These are phyloP conservation scores for Heliconius nattereri DNA, from an alignment of 1,140 invertebrate genomes.

Conservation along the genomic window DNA sequence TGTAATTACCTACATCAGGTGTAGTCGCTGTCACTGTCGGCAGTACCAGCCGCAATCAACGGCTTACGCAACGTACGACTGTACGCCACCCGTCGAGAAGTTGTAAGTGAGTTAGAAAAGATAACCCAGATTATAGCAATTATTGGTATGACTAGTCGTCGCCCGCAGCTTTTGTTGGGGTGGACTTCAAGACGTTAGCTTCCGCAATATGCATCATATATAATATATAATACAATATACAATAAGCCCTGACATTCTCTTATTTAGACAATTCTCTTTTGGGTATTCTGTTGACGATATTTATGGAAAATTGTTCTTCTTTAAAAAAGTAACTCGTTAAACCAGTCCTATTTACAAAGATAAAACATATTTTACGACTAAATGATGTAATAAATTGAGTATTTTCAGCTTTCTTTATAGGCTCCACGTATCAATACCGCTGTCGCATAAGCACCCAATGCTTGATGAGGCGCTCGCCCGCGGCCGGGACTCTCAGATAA, in stretches of 20 bases:
- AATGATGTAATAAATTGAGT: neutral
- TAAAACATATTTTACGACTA: neutral
- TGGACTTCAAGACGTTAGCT: too few species aligned
- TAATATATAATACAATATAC: too few species aligned
- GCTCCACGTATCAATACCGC: neutral
- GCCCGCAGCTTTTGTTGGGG: too few species aligned
- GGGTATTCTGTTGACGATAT: too few species aligned
- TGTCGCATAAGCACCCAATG: neutral
- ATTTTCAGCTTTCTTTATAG: slow-evolving; percentile 8
- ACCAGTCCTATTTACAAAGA: neutral
- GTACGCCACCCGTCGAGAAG: slow-evolving; percentile 1
- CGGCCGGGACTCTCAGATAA: neutral
- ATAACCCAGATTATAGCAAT: neutral
- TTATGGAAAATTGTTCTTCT: too few species aligned
- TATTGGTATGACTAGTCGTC: neutral
- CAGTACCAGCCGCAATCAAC: slow-evolving; percentile 15
- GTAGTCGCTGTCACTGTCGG: slow-evolving; percentile 12
- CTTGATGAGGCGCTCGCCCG: slow-evolving; percentile 25
- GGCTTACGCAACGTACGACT: neutral
- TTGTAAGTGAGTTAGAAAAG: neutral
- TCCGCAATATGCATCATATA: too few species aligned
- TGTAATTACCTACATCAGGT: slow-evolving; percentile 28
- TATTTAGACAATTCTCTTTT: too few species aligned
- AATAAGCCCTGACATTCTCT: too few species aligned
- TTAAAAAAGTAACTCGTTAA: too few species aligned